Percentiles rank a stretch among this genome's conserved stretches.
Conservation (phyloP, 2,888 invertebrate genomes). For the Coenonympha arcania region DNA sequence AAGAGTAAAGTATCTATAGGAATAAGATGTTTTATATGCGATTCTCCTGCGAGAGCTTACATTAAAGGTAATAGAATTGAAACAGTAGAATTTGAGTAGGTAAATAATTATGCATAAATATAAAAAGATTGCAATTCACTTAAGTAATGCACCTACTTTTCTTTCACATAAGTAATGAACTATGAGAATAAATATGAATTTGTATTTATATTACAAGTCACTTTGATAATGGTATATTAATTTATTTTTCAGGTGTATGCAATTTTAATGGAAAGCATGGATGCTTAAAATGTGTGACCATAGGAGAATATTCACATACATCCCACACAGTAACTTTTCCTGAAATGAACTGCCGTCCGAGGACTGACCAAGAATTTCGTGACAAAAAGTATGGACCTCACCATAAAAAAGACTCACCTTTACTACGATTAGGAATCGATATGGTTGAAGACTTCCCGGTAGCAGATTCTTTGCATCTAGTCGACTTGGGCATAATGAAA, state of each 20-base stretch:
- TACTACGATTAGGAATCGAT: background rate
- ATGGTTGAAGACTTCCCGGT: conserved; percentile 19
- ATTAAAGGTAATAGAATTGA: conserved; percentile 13
- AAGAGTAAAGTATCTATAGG: too few species aligned
- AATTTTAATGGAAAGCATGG: background rate
- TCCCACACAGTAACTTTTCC: conserved; percentile 15
- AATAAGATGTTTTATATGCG: conserved; percentile 16
- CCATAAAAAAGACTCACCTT: background rate
- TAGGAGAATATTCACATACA: conserved; percentile 14
- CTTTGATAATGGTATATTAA: background rate
- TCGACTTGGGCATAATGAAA: conserved; percentile 29
- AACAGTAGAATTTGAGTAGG: background rate
- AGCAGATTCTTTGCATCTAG: conserved; percentile 25
- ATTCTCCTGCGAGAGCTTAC: conserved; percentile 20
- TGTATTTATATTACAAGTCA: background rate
- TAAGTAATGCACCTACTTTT: background rate
- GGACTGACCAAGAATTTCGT: conserved; percentile 14
- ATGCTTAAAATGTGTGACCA: conserved; percentile 2
- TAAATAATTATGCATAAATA: background rate
- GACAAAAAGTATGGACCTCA: background rate
- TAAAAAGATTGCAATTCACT: background rate
- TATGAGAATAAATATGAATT: background rate
- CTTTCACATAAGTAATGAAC: background rate
- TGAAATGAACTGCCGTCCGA: background rate
- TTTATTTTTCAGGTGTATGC: background rate